phyloP scores from a whole-genome alignment of 2,888 invertebrate genomes.

The Cerastis rubricosa region DNA sequence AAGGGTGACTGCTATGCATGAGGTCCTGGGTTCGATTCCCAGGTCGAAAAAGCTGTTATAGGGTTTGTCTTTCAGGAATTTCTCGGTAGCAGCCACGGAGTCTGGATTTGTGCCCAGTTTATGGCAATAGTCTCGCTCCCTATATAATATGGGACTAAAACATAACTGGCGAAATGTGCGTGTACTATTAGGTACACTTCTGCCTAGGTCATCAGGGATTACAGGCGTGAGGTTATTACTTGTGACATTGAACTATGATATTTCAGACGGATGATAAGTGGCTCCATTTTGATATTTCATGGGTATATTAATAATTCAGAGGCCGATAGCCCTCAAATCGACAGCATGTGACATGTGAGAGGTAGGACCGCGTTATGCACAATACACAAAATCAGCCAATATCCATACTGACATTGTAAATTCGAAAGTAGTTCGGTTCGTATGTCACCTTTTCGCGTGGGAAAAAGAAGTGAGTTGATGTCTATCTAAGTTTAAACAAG shows the following conservation, averaged over 20 bases:
- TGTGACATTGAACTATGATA: constrained; percentile 41
- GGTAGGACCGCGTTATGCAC: constrained; percentile 22
- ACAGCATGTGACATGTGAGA: constrained; percentile 36
- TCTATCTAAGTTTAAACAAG: too few relatives aligned
- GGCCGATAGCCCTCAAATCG: constrained; percentile 68
- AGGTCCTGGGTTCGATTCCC: too few relatives aligned
- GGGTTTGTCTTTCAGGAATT: too few relatives aligned
- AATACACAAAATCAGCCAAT: not conserved
- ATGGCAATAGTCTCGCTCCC: too few relatives aligned
- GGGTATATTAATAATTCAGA: constrained; percentile 75
- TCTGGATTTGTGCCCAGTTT: too few relatives aligned
- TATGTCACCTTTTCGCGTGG: not conserved
- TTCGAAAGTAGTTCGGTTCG: not conserved
- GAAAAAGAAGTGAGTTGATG: not conserved
- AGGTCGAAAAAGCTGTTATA: too few relatives aligned
- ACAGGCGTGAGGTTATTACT: not conserved
- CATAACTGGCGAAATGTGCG: too few relatives aligned
- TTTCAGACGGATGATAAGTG: constrained; percentile 34
- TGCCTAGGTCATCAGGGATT: too few relatives aligned
- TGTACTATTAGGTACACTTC: too few relatives aligned
- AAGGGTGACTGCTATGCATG: too few relatives aligned
- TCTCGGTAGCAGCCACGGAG: too few relatives aligned
- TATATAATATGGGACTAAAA: too few relatives aligned
- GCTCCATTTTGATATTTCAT: constrained; percentile 71
- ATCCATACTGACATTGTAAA: not conserved